These are phyloP conservation scores for Drosophila pseudotalamancana DNA, from an alignment of 2,888 invertebrate species.

Conservation along the genomic window DNA sequence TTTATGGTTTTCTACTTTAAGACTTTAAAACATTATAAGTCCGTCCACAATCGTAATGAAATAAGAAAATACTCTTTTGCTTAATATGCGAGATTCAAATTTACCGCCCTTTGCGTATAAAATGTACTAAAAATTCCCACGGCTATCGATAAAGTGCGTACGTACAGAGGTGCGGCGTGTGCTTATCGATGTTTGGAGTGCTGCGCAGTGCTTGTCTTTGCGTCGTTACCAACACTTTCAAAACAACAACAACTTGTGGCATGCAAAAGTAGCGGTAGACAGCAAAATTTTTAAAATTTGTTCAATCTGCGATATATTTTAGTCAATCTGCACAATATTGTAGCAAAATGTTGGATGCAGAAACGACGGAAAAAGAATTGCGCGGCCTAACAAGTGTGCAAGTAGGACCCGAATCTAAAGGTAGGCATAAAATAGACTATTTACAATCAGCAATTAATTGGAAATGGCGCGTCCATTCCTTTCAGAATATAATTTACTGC, in stretches of 20 bases:
- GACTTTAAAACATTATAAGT: no score
- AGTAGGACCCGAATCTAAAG: constrained; percentile 75
- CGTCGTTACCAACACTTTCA: constrained; percentile 10
- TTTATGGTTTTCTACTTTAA: neutral
- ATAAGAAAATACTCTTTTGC: neutral
- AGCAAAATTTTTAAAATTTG: constrained; percentile 33
- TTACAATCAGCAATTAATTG: neutral
- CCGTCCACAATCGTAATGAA: no score
- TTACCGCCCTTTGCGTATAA: neutral
- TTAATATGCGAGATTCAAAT: neutral
- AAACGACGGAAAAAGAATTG: constrained; percentile 22
- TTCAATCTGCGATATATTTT: no score
- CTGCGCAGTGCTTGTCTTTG: constrained; percentile 13
- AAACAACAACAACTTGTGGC: constrained; percentile 55
- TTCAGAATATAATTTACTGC: constrained; percentile 64
- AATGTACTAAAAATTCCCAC: constrained; percentile 41
- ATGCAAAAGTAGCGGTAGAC: constrained; percentile 17
- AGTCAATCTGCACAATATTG: neutral
- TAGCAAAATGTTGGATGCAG: constrained; percentile 15
- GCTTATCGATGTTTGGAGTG: constrained; percentile 37
- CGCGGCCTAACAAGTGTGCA: constrained; percentile 24
- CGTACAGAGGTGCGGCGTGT: neutral
- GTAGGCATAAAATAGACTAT: constrained; percentile 30
- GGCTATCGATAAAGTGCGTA: constrained; percentile 13
- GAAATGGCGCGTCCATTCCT: no score